Percentiles rank a stretch among this genome's conserved stretches.
Conservation (phyloP, 2,113 vertebrate genomes). For the Aegypius monachus region DNA sequence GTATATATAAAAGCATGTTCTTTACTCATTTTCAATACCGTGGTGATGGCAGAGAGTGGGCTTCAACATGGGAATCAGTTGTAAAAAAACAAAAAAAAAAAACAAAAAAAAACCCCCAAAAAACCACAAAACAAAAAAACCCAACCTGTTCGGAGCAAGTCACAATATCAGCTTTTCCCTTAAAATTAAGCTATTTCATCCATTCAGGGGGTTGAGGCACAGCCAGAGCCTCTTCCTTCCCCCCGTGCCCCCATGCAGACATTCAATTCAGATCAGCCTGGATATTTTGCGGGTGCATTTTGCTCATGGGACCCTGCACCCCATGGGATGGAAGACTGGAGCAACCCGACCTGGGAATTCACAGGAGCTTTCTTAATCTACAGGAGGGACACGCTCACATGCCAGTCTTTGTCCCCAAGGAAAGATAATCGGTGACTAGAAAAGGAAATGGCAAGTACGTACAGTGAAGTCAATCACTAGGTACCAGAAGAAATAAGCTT, state of each 20-base stretch:
- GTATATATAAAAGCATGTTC: neutral
- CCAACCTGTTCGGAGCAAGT: neutral
- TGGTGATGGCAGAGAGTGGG: neutral
- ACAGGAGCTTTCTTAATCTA: neutral
- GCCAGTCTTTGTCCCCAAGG: neutral
- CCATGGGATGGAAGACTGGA: neutral
- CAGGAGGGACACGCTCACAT: neutral
- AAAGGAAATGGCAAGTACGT: neutral
- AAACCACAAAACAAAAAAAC: neutral
- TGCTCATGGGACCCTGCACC: neutral
- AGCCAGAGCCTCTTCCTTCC: neutral
- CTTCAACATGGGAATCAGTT: fast-evolving
- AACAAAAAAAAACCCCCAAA: no score
- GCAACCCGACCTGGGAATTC: neutral
- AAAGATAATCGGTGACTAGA: neutral
- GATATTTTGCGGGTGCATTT: neutral
- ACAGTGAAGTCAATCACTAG: neutral
- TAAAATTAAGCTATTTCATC: neutral
- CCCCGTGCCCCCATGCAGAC: fast-evolving
- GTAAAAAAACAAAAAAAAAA: neutral
- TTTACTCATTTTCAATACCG: neutral
- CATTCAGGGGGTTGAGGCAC: neutral
- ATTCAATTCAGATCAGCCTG: neutral
- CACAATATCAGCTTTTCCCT: neutral
- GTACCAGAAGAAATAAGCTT: neutral